These are phyloP conservation scores for Nomada fucata DNA, from an alignment of 2,888 invertebrate genomes.

Conservation along the genomic window DNA sequence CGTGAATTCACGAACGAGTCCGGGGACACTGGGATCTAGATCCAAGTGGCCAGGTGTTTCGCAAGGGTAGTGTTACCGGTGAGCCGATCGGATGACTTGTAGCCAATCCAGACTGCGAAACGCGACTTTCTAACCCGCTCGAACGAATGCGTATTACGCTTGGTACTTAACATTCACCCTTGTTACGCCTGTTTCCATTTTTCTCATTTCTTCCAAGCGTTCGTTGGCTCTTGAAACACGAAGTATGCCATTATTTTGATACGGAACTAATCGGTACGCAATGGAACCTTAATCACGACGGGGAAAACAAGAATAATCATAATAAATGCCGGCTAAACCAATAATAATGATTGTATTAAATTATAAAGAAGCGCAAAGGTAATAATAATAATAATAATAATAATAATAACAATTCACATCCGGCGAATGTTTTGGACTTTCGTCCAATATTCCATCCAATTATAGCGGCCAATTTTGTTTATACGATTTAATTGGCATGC, in stretches of 20 bases:
- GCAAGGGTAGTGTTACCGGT: neutral
- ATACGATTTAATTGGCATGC: conserved; percentile 50
- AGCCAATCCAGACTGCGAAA: too few species aligned
- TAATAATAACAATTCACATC: conserved; percentile 6
- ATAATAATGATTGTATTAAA: neutral
- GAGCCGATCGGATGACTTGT: conserved; percentile 2
- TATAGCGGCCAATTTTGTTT: conserved; percentile 43
- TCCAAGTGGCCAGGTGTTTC: neutral
- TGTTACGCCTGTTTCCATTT: too few species aligned
- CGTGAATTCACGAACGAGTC: neutral
- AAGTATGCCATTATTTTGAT: too few species aligned
- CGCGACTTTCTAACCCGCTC: too few species aligned
- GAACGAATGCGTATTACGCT: too few species aligned
- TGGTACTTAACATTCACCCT: neutral
- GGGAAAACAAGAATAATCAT: too few species aligned
- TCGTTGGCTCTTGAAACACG: too few species aligned
- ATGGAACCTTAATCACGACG: too few species aligned
- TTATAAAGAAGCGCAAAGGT: neutral
- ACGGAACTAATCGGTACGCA: too few species aligned
- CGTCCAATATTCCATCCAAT: conserved; percentile 27
- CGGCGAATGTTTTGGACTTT: conserved; percentile 11
- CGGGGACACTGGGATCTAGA: neutral
- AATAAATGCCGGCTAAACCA: neutral
- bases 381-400: too few species aligned
- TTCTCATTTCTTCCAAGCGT: too few species aligned